Evolutionary conservation across 2,888 invertebrate genomes (phyloP).

Genomic region (Cryptophagus acutangulus): DNA sequence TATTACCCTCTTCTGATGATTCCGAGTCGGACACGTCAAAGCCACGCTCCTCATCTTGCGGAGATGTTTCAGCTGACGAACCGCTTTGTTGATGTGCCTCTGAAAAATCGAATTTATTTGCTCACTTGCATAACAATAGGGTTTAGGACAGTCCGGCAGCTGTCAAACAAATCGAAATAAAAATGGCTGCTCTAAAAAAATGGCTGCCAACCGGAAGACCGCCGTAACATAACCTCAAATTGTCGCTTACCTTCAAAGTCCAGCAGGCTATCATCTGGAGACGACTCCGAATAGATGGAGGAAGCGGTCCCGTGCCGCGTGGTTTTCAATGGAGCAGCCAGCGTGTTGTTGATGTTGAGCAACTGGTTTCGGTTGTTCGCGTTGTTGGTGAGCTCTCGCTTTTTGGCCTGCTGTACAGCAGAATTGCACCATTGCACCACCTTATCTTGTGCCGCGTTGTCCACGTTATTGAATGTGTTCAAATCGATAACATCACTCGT

Average conservation of each 20-base stretch:
- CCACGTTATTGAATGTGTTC: constrained; percentile 24
- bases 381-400: constrained; percentile 40
- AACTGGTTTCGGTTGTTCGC: constrained; percentile 38
- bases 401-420: constrained; percentile 25
- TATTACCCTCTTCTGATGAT: constrained; percentile 46
- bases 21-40: constrained; percentile 55
- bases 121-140: no score
- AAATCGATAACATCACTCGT: constrained; percentile 15
- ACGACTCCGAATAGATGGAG: constrained; percentile 44
- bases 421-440: constrained; percentile 16
- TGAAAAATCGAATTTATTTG: no score
- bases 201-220: neutral
- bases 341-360: constrained; percentile 44
- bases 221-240: neutral
- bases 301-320: constrained; percentile 39
- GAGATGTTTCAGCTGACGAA: constrained; percentile 48
- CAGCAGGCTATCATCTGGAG: constrained; percentile 53
- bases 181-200: no score
- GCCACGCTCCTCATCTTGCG: constrained; percentile 52
- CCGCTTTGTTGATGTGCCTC: constrained; percentile 45
- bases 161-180: no score
- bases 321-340: constrained; percentile 44
- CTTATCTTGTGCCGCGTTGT: constrained; percentile 18
- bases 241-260: constrained; percentile 51
- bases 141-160: no score